Conservation (phyloP, 2,797 vertebrate genomes). For the Knipowitschia caucasica region DNA sequence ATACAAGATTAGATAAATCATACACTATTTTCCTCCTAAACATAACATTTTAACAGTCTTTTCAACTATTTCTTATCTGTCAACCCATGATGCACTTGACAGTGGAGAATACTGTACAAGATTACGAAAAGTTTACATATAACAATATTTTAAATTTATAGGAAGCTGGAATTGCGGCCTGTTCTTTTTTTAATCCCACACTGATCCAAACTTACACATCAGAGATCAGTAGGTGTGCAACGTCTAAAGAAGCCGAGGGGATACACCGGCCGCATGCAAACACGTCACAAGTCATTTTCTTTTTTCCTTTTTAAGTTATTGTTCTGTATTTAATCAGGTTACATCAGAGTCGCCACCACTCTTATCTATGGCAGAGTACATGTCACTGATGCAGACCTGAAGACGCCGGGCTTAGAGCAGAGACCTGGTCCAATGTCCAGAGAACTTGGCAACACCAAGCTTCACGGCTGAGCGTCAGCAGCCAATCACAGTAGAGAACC, state of each 20-base stretch:
- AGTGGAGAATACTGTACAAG: constrained; percentile 93
- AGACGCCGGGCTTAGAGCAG: constrained; percentile 46
- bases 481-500: constrained; percentile 71
- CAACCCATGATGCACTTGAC: constrained; percentile 87
- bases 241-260: constrained; percentile 88
- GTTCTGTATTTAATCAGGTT: constrained; percentile 52
- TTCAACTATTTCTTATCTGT: constrained; percentile 78
- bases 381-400: constrained; percentile 57
- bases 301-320: constrained; percentile 44
- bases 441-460: constrained; percentile 45
- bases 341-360: constrained; percentile 52
- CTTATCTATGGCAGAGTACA: constrained; percentile 35
- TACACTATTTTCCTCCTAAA: constrained; percentile 93
- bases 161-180: constrained; percentile 86
- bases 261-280: constrained; percentile 98
- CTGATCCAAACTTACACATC: constrained; percentile 79
- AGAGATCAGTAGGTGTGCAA: constrained; percentile 88
- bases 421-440: constrained; percentile 58
- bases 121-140: constrained; percentile 97
- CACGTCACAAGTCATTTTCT: constrained; percentile 84
- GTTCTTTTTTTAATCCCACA: constrained; percentile 58
- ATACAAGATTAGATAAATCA: constrained; percentile 96
- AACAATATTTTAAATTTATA: constrained; percentile 85
- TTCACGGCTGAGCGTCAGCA: constrained; percentile 54
- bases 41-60: constrained; percentile 94